phyloP scores from a whole-genome alignment of 1,140 invertebrate genomes.

The Trichomalopsis sarcophagae region DNA sequence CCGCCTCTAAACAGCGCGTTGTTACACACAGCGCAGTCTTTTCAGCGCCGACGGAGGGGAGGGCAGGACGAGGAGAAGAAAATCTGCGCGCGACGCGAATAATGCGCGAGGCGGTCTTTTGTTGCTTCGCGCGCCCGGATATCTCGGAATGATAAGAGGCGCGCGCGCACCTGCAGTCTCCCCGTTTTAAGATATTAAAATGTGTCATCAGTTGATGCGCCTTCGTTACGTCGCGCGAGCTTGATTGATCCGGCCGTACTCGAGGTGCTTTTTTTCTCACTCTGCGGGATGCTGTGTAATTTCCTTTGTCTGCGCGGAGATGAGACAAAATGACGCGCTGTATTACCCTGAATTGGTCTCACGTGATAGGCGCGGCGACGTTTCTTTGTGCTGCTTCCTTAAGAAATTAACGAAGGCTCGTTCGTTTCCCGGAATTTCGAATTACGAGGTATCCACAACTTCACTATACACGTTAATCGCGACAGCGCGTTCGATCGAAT shows the following conservation, averaged over 20 bases:
- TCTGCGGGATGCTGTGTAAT: slow-evolving; percentile 17
- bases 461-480: no score
- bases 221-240: slow-evolving; percentile 65
- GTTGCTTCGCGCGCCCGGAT: slow-evolving; percentile 55
- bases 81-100: slow-evolving; percentile 60
- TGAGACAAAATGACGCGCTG: not conserved
- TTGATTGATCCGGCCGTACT: slow-evolving; percentile 55
- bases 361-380: no score
- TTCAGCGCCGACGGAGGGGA: slow-evolving; percentile 57
- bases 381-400: not conserved
- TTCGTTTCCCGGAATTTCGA: not conserved
- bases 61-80: slow-evolving; percentile 43
- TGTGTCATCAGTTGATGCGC: slow-evolving; percentile 71
- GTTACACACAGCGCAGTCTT: slow-evolving; percentile 45
- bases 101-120: slow-evolving; percentile 69
- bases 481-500: no score
- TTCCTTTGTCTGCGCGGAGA: not conserved
- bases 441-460: not conserved
- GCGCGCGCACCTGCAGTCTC: slow-evolving; percentile 41
- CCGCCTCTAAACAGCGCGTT: slow-evolving; percentile 52
- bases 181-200: slow-evolving; percentile 73
- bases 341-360: slow-evolving; percentile 19
- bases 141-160: slow-evolving; percentile 41
- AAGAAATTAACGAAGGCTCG: no score
- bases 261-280: not conserved